Conservation (phyloP, 2,113 vertebrate genomes). For the Bolborhynchus lineola region DNA sequence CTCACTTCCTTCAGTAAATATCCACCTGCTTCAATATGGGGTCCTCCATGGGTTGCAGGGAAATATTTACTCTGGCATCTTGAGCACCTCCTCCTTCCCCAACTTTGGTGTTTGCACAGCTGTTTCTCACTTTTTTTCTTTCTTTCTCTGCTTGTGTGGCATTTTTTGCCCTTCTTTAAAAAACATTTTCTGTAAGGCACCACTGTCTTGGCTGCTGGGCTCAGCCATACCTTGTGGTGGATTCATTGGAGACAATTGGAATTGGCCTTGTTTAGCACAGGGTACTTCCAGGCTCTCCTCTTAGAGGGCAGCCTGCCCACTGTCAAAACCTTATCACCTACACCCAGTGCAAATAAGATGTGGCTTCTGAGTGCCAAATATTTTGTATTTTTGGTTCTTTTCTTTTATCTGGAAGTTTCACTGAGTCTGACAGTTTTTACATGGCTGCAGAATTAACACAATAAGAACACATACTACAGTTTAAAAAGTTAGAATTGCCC, state of each 20-base stretch:
- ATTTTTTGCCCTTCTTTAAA: neutral
- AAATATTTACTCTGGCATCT: neutral
- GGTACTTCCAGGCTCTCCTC: neutral
- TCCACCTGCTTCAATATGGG: neutral
- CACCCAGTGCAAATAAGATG: neutral
- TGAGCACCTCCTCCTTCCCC: neutral
- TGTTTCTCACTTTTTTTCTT: neutral
- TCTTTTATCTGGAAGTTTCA: neutral
- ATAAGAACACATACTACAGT: neutral
- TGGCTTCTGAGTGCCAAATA: neutral
- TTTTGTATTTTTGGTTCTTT: neutral
- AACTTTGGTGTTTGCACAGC: neutral
- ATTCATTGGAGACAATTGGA: neutral
- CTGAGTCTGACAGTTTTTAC: neutral
- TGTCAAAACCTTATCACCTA: neutral
- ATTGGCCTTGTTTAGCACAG: neutral
- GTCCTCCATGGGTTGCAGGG: neutral
- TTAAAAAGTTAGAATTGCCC: neutral
- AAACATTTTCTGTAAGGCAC: accelerated
- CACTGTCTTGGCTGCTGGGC: accelerated
- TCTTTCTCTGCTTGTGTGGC: neutral
- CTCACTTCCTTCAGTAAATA: neutral
- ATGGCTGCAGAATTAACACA: neutral
- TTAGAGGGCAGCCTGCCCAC: too few species aligned
- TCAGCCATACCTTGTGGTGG: neutral